Evolutionary conservation across 2,888 invertebrate genomes (phyloP).

Genomic region (Drosophila setosimentum): DNA sequence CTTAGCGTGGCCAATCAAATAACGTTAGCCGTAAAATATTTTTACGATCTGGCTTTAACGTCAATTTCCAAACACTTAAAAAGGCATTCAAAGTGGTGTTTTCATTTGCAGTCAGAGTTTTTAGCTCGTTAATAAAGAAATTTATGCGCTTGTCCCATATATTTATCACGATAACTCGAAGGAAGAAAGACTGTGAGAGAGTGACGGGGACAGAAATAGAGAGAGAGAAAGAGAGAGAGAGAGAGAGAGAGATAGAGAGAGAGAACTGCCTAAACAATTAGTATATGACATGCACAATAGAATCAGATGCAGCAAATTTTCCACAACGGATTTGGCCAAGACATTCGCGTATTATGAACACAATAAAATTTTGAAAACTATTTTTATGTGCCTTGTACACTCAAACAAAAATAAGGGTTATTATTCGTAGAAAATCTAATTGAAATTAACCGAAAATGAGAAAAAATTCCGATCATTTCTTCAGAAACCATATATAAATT

Average conservation of each 20-base stretch:
- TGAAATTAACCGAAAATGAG: neutral
- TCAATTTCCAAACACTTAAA: slow-evolving; percentile 62
- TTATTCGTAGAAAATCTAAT: neutral
- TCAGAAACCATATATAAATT: neutral
- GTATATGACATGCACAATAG: slow-evolving; percentile 59
- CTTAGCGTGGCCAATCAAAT: slow-evolving; percentile 41
- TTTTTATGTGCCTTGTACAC: slow-evolving; percentile 38
- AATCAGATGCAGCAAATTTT: slow-evolving; percentile 40
- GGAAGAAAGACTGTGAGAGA: neutral
- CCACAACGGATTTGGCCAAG: slow-evolving; percentile 24
- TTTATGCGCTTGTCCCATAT: slow-evolving; percentile 75
- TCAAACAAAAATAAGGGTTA: neutral
- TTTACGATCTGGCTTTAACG: slow-evolving; percentile 57
- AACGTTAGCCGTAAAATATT: slow-evolving; percentile 50
- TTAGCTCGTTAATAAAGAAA: slow-evolving; percentile 67
- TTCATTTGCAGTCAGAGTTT: slow-evolving; percentile 31
- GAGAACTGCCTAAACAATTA: slow-evolving; percentile 52
- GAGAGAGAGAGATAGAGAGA: neutral
- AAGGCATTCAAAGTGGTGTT: slow-evolving; percentile 28
- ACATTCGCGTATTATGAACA: slow-evolving; percentile 44
- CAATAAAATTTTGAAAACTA: slow-evolving; percentile 64
- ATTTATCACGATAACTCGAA: slow-evolving; percentile 55
- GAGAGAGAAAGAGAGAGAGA: neutral
- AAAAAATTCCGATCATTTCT: neutral
- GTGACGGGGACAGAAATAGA: neutral